Evolutionary conservation across 2,888 invertebrate species (phyloP).

Genomic region (Andrena marginata): DNA sequence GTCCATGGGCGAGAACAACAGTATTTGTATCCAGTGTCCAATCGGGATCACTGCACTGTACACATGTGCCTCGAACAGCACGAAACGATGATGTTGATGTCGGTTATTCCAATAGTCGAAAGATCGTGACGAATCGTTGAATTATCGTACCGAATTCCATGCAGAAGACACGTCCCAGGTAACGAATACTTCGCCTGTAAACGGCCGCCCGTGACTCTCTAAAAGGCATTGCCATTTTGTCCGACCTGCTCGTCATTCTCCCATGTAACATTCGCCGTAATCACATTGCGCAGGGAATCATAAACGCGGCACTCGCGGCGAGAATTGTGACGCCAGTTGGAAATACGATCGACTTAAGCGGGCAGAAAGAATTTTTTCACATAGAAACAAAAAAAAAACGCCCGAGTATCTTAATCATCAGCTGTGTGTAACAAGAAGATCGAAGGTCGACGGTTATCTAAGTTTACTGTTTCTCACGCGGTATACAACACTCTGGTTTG

Average conservation of each 20-base stretch:
- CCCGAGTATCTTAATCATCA: constrained; percentile 45
- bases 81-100: constrained; percentile 55
- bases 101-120: constrained; percentile 42
- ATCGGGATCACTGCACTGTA: constrained; percentile 30
- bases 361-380: background rate
- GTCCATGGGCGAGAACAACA: constrained; percentile 15
- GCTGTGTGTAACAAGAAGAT: constrained; percentile 36
- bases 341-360: constrained; percentile 24
- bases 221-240: constrained; percentile 28
- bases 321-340: constrained; percentile 55
- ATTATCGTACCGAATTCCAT: constrained; percentile 13
- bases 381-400: constrained; percentile 8
- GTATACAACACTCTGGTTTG: background rate
- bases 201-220: background rate
- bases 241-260: background rate
- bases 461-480: constrained; percentile 51
- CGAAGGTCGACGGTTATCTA: constrained; percentile 69
- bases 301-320: constrained; percentile 38
- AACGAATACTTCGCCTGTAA: constrained; percentile 8
- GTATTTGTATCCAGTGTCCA: constrained; percentile 26
- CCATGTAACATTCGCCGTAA: constrained; percentile 17
- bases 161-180: constrained; percentile 28
- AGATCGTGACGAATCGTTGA: constrained; percentile 14
- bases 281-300: constrained; percentile 25
- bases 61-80: constrained; percentile 28